phyloP scores from a whole-genome alignment of 2,113 vertebrate genomes.

The Gallinago undulata region DNA sequence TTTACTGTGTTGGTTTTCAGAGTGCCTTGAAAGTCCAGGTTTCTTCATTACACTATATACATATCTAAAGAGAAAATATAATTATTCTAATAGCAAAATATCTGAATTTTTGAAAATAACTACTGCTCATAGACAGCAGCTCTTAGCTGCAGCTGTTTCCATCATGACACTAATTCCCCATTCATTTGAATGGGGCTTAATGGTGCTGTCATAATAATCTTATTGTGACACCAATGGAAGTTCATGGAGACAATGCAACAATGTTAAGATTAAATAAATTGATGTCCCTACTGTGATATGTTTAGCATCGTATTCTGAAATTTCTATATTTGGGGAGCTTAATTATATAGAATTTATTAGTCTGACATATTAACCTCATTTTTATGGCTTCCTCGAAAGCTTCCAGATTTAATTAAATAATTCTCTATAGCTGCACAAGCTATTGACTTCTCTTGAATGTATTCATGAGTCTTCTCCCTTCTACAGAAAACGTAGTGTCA shows the following conservation, averaged over 20 bases:
- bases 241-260: conserved; percentile 64
- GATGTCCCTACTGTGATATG: conserved; percentile 55
- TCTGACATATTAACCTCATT: conserved; percentile 69
- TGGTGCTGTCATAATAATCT: conserved; percentile 69
- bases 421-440: conserved; percentile 30
- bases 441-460: conserved; percentile 47
- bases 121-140: conserved; percentile 45
- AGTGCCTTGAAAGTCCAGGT: neutral
- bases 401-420: conserved; percentile 65
- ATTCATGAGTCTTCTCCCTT: conserved; percentile 43
- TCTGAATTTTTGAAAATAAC: conserved; percentile 63
- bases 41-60: neutral
- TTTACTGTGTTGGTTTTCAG: neutral
- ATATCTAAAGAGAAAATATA: neutral
- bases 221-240: conserved; percentile 67
- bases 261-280: conserved; percentile 73
- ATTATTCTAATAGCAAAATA: conserved; percentile 51
- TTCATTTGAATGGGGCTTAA: conserved; percentile 68
- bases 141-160: conserved; percentile 68
- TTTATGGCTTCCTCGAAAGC: conserved; percentile 54
- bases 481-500: neutral
- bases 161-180: conserved; percentile 67
- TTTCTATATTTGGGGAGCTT: conserved; percentile 62
- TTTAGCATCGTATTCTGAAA: conserved; percentile 60
- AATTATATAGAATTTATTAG: conserved; percentile 69